Conservation (phyloP, 2,888 invertebrate genomes). For the Protonemura montana region DNA sequence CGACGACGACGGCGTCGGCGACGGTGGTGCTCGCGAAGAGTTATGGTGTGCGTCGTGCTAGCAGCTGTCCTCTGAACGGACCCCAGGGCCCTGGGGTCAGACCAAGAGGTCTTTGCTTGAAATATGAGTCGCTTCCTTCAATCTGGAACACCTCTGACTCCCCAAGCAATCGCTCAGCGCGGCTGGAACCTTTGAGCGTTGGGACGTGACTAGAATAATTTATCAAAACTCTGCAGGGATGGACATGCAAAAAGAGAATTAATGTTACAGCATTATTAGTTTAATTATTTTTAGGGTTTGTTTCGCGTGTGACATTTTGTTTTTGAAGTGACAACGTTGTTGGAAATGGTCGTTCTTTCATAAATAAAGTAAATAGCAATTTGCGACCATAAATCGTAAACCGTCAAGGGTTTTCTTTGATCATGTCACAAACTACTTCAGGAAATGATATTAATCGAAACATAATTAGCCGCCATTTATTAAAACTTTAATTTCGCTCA, state of each 20-base stretch:
- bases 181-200: not conserved
- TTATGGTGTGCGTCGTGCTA: conserved; percentile 26
- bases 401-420: too few species aligned
- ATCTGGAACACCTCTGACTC: conserved; percentile 43
- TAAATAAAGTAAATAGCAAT: too few species aligned
- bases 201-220: conserved; percentile 26
- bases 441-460: not conserved
- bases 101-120: conserved; percentile 39
- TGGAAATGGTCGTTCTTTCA: too few species aligned
- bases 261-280: conserved; percentile 21
- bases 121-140: conserved; percentile 46
- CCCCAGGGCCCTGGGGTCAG: conserved; percentile 46
- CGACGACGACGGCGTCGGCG: not conserved
- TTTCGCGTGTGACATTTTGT: too few species aligned
- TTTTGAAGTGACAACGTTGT: too few species aligned
- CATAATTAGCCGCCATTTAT: not conserved
- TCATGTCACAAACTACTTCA: not conserved
- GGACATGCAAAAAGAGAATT: conserved; percentile 32
- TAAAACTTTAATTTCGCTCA: not conserved
- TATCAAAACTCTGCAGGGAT: not conserved
- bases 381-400: too few species aligned
- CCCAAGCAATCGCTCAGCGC: conserved; percentile 29
- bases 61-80: conserved; percentile 46
- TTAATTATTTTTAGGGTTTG: conserved; percentile 21
- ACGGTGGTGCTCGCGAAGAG: conserved; percentile 22